Evolutionary conservation across 2,113 vertebrate genomes (phyloP), one percentile per base, ranked within the genome.

Genomic region (Suricata suricatta): DNA sequence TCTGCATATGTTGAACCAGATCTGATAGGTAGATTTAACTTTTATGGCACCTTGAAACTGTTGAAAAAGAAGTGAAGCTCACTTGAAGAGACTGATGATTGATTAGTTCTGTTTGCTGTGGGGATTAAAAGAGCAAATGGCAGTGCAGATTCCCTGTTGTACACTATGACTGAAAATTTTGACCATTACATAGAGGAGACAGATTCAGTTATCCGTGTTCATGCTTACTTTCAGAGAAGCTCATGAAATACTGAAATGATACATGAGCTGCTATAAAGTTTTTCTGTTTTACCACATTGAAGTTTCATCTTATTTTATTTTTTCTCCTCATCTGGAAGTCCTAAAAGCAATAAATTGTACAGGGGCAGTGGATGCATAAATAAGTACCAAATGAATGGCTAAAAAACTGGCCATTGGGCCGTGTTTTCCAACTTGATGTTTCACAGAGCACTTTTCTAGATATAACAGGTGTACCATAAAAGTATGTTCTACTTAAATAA

Each of bases 191-290:
- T 57, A 93, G 11, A 17, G 57, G n/a, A 77, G 23, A 66, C 63
- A 88, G 52, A 87, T 86, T 72, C 60, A 94, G 5, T 25, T 71
- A 17, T 95, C 6, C 3, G 13, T 44, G 10, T 76, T 86, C 80
- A 66, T 89, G 12, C 5, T 71, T 88, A 16, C 14, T 83, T 92
- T 66, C 10, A 84, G 41, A 93, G 68, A 27, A 97, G 9, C 21
- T 88, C 63, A 47, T 63, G 80, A 87, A 96, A 23, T 68, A 29
- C 41, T 90, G 7, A 92, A 81, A 33, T 95, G 68, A 38, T 94
- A 14, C 7, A 25, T 35, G 44, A 80, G 52, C 29, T 93, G 14
- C 38, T 57, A 0, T 80, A 84, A 90, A 82, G 15, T 38, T 93
- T 47, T 88, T 95, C 71, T 72, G 10, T 76, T 47, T 47, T 47